Evolutionary conservation across 2,113 vertebrate genomes (phyloP).

Genomic region (Scatophagus argus): DNA sequence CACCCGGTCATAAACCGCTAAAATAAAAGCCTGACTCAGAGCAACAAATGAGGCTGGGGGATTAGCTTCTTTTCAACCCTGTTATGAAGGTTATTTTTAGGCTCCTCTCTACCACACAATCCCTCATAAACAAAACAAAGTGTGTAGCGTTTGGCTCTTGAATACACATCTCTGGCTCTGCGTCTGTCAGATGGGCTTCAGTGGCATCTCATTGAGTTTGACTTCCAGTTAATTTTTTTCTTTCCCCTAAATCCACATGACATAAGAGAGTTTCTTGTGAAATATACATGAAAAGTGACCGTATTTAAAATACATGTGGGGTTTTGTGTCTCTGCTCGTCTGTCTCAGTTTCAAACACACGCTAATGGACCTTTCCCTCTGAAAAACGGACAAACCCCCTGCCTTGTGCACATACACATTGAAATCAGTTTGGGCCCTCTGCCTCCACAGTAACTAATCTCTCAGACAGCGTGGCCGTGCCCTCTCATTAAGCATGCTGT

Average conservation of each 20-base stretch:
- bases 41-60: slow-evolving; percentile 50
- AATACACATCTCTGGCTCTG: slow-evolving; percentile 27
- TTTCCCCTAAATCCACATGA: background rate
- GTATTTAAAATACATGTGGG: no score
- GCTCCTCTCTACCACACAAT: slow-evolving; percentile 42
- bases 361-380: background rate
- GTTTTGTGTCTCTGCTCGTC: background rate
- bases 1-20: slow-evolving; percentile 45
- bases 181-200: slow-evolving; percentile 14
- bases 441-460: slow-evolving; percentile 65
- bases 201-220: slow-evolving; percentile 3
- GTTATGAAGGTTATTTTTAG: slow-evolving; percentile 70
- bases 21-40: slow-evolving; percentile 62
- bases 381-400: slow-evolving; percentile 5
- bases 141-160: slow-evolving; percentile 17
- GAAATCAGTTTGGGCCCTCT: slow-evolving; percentile 40
- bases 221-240: slow-evolving; percentile 12
- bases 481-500: slow-evolving; percentile 62
- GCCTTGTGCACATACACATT: background rate
- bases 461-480: slow-evolving; percentile 50
- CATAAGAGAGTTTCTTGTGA: background rate
- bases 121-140: slow-evolving; percentile 41
- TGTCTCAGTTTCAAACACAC: background rate
- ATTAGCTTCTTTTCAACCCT: slow-evolving; percentile 53
- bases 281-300: background rate